phyloP scores from a whole-genome alignment of 2,888 invertebrate genomes.

The Nomada lathburiana region DNA sequence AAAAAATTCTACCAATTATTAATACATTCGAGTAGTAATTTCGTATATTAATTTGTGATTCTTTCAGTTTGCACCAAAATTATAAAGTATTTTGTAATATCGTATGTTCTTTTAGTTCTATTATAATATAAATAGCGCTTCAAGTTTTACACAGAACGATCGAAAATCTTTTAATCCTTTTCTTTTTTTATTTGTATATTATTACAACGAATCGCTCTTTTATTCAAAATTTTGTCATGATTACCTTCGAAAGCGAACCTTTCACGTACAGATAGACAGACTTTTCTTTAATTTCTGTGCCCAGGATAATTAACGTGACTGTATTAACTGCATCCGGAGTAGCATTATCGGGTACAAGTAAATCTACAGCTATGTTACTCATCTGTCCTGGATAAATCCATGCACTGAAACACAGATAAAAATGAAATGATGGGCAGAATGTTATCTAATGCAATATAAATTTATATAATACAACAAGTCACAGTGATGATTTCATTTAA shows the following conservation, averaged over 20 bases:
- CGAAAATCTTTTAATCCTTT: not conserved
- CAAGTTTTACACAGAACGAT: not conserved
- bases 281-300: constrained; percentile 75
- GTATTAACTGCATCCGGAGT: constrained; percentile 69
- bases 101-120: not conserved
- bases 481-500: no score
- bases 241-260: constrained; percentile 57
- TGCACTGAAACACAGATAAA: constrained; percentile 47
- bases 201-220: constrained; percentile 8
- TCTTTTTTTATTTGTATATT: not conserved
- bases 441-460: no score
- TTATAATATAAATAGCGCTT: not conserved
- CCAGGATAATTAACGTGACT: constrained; percentile 73
- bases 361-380: constrained; percentile 68
- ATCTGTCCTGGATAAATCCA: constrained; percentile 76
- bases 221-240: not conserved
- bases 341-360: constrained; percentile 68
- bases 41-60: no score
- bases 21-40: no score
- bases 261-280: constrained; percentile 75
- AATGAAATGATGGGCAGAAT: not conserved
- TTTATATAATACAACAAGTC: no score
- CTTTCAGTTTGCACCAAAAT: not conserved
- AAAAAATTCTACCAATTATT: no score
- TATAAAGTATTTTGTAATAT: not conserved